Evolutionary conservation across 2,797 vertebrate species (phyloP), one percentile per base, ranked within the genome.

Genomic region (Borostomias antarcticus): DNA sequence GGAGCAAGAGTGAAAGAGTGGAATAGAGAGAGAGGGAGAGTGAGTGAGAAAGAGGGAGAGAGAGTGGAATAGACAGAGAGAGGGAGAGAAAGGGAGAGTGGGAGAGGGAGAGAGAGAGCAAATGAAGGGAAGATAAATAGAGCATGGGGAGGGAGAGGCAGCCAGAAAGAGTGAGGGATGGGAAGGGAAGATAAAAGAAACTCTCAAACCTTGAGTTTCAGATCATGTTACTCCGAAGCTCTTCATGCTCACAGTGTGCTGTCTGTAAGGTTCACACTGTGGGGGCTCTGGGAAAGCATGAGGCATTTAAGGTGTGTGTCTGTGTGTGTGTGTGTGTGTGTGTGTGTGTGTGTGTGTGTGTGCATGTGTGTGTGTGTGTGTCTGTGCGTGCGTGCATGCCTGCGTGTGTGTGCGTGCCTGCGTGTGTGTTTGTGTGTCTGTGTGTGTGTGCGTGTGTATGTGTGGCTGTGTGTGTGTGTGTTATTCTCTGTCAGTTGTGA

Each of bases 401-500:
- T 23, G 60, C 17, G 25, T 5, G 13, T 21, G 25, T 21, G 15
- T 21, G 33, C n/a, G 23, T 29, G 50, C 43, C 2, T 35, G 15
- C 13, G 10, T n/a, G n/a, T n/a, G n/a, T n/a, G 29, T n/a, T 19
- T 23, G 60, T 23, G 53, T 28, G 19, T 57, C 30, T 48, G 21
- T 43, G 9, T 21, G 13, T 61, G 23, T 43, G 47, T 63, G 62
- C 62, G 66, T 70, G 48, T 67, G 23, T 40, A 10, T 11, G 35
- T 58, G 59, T 43, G n/a, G 83, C 80, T 88, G 84, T 78, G 80
- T 61, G 68, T 21, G 79, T 19, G 35, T 80, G 79, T 86, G 82
- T 89, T 90, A 90, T 87, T 87, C 78, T 82, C 83, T 80, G 88
- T 89, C 86, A 82, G 80, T 69, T 78, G 76, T 87, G 83, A 90